Percentiles rank a stretch among this genome's conserved stretches.
phyloP scores from a whole-genome alignment of 2,113 vertebrate species.

The Piprites chloris region DNA sequence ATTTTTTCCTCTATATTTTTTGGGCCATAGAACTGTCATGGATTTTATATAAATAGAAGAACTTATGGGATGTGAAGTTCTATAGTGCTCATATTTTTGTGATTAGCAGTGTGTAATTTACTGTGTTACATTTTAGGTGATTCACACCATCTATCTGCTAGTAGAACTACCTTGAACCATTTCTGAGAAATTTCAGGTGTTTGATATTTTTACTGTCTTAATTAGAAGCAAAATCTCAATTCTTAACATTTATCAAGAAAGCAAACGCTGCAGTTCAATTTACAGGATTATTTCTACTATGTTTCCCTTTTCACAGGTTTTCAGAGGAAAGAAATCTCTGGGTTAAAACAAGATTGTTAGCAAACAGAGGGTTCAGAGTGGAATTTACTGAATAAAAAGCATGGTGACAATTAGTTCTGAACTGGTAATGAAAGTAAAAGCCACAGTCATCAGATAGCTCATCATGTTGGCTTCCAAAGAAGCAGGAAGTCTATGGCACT shows the following conservation, averaged over 20 bases:
- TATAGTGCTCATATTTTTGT: not conserved
- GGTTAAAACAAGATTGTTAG: not conserved
- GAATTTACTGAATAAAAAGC: not conserved
- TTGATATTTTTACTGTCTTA: not conserved
- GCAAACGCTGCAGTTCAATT: not conserved
- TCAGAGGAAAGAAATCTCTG: not conserved
- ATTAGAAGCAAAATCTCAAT: not conserved
- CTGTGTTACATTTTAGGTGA: not conserved
- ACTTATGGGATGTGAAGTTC: not conserved
- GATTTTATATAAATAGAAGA: not conserved
- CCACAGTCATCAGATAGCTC: not conserved
- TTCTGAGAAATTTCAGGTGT: not conserved
- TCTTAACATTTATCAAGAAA: not conserved
- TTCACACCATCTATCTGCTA: not conserved
- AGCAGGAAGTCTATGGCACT: not conserved
- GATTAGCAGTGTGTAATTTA: not conserved
- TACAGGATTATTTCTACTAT: not conserved
- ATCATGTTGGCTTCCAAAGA: not conserved
- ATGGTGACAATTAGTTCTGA: not conserved
- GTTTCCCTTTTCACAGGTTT: not conserved
- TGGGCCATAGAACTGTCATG: not conserved
- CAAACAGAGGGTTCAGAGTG: not conserved
- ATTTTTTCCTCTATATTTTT: not conserved
- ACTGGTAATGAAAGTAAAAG: not conserved
- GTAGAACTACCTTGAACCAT: not conserved